A percentile compares a stretch with the other conserved stretches of the same genome.
phyloP scores from a whole-genome alignment of 1,140 invertebrate species.

The Trichonephila clavata region DNA sequence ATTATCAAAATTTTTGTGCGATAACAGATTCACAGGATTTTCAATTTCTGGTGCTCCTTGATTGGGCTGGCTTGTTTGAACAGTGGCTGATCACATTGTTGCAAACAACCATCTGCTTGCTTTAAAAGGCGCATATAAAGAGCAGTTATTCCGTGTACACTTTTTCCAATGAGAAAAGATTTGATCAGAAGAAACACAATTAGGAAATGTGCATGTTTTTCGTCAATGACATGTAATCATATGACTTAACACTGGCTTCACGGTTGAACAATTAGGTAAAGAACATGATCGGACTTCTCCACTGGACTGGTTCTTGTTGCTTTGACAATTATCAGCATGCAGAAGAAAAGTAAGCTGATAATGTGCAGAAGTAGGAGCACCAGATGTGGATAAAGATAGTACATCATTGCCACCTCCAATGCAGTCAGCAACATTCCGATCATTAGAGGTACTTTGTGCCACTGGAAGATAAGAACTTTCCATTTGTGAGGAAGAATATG shows the following conservation, averaged over 20 bases:
- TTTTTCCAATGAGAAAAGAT: slow-evolving; percentile 99
- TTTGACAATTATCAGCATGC: slow-evolving; percentile 99
- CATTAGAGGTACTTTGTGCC: slow-evolving; percentile 50
- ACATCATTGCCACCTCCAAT: not conserved
- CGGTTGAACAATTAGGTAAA: slow-evolving; percentile 98
- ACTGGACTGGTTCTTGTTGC: slow-evolving; percentile 86
- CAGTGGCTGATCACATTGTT: slow-evolving; percentile 75
- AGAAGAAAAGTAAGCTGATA: slow-evolving; percentile 93
- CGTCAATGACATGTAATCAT: slow-evolving; percentile 98
- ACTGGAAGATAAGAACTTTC: slow-evolving; percentile 47
- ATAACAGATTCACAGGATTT: too few species aligned
- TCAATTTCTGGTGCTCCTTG: too few species aligned
- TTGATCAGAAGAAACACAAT: slow-evolving; percentile 98
- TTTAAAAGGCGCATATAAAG: slow-evolving; percentile 98
- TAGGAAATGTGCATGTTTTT: slow-evolving; percentile 92
- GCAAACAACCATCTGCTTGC: slow-evolving; percentile 92
- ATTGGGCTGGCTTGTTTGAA: slow-evolving; percentile 52
- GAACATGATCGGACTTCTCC: slow-evolving; percentile 85
- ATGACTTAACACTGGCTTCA: slow-evolving; percentile 99
- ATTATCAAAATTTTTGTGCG: too few species aligned
- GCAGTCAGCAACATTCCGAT: slow-evolving; percentile 8
- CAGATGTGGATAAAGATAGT: not conserved
- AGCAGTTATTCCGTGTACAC: slow-evolving; percentile 96
- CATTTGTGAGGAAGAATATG: slow-evolving; percentile 39
- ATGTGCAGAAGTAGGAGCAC: not conserved